phyloP scores from a whole-genome alignment of 1,140 invertebrate genomes.

The Drosophila sproati region DNA sequence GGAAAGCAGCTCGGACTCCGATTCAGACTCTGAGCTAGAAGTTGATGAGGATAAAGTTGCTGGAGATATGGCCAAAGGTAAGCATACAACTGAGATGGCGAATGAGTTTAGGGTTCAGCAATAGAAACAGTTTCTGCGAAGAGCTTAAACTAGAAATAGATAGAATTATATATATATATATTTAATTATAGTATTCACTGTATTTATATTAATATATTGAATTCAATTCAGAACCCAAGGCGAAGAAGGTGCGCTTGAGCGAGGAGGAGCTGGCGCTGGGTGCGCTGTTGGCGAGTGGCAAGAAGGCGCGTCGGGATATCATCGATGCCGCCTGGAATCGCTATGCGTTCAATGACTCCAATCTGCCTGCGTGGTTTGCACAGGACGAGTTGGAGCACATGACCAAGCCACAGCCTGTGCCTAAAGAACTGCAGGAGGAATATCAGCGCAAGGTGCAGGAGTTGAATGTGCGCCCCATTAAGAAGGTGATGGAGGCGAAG shows the following conservation, averaged over 20 bases:
- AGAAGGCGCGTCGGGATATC: constrained; percentile 94
- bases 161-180: background rate
- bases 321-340: constrained; percentile 96
- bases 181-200: no score
- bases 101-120: no score
- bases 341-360: constrained; percentile 94
- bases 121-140: no score
- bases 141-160: background rate
- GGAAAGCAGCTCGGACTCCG: constrained; percentile 83
- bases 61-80: constrained; percentile 62
- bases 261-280: constrained; percentile 95
- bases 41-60: constrained; percentile 36
- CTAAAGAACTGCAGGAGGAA: constrained; percentile 90
- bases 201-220: no score
- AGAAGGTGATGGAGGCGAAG: constrained; percentile 99
- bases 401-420: constrained; percentile 91
- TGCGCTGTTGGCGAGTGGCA: constrained; percentile 92
- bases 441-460: constrained; percentile 92
- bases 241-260: constrained; percentile 91
- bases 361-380: constrained; percentile 98
- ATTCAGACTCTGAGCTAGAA: constrained; percentile 68
- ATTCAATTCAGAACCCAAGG: constrained; percentile 68
- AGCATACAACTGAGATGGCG: background rate
- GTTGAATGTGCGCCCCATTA: constrained; percentile 97
- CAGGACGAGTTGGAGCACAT: constrained; percentile 97